Percentiles rank a stretch among this genome's conserved stretches.
Evolutionary conservation across 2,113 vertebrate genomes (phyloP).

Genomic region (Anser brachyrhynchus): DNA sequence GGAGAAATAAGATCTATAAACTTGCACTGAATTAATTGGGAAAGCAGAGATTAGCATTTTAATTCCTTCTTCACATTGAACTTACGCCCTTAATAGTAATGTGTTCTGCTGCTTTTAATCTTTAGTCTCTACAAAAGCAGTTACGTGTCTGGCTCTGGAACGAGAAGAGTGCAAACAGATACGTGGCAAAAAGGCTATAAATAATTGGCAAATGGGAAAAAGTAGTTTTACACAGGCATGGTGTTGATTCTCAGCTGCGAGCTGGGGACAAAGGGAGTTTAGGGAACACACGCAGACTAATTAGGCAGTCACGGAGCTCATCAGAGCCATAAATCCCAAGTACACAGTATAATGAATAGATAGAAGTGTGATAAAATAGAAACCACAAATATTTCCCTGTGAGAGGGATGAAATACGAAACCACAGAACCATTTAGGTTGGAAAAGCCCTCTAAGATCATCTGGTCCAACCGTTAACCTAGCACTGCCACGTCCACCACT

Average conservation of each 20-base stretch:
- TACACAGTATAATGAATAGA: rapidly evolving
- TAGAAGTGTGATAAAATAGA: not conserved
- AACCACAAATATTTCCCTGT: rapidly evolving
- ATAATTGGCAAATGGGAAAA: not conserved
- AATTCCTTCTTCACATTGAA: not conserved
- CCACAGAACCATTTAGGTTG: too few species aligned
- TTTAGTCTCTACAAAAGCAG: not conserved
- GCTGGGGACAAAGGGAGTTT: not conserved
- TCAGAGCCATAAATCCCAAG: not conserved
- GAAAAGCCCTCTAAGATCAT: too few species aligned
- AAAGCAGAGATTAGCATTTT: conserved; percentile 4
- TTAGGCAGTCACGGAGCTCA: not conserved
- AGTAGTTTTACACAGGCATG: not conserved
- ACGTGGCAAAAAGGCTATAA: not conserved
- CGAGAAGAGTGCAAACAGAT: not conserved
- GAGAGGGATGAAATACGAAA: not conserved
- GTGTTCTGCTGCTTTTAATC: not conserved
- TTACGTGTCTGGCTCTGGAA: not conserved
- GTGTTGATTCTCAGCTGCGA: not conserved
- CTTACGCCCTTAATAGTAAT: not conserved
- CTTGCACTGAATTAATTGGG: not conserved
- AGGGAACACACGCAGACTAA: not conserved
- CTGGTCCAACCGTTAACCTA: too few species aligned
- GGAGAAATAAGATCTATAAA: not conserved
- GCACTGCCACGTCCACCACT: too few species aligned